These are phyloP conservation scores for Myocastor coypus DNA, from an alignment of 2,113 vertebrate genomes.

Conservation along the genomic window DNA sequence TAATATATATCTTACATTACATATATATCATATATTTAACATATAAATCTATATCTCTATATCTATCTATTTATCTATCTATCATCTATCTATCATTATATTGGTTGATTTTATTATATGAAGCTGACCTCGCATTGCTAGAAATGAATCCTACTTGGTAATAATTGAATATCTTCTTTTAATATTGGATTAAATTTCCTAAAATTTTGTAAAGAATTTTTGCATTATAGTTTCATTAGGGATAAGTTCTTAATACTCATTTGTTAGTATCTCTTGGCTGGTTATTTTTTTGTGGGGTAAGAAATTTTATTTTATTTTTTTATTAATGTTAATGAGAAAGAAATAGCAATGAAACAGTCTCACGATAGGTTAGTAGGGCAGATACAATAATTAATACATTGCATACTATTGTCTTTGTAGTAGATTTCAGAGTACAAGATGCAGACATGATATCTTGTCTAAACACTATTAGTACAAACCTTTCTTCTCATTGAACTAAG, in stretches of 20 bases:
- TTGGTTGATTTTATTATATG: neutral
- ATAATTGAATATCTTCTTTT: neutral
- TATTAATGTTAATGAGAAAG: too few species aligned
- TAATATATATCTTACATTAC: neutral
- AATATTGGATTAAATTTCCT: neutral
- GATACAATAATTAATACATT: too few species aligned
- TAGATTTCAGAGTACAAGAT: too few species aligned
- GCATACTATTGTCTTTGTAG: too few species aligned
- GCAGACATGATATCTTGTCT: too few species aligned
- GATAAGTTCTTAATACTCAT: neutral
- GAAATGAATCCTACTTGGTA: neutral
- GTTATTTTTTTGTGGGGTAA: neutral
- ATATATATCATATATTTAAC: neutral
- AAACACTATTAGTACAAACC: too few species aligned
- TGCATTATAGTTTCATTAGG: neutral
- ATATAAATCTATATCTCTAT: too few species aligned
- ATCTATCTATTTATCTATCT: too few species aligned
- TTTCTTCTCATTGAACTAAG: too few species aligned
- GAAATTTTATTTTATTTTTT: too few species aligned
- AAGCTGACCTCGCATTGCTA: neutral
- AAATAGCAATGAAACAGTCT: too few species aligned
- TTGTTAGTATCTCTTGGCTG: neutral
- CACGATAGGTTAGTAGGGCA: too few species aligned
- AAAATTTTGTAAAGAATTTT: conserved; percentile 1
- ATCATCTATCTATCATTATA: neutral